A percentile compares a stretch with the other conserved stretches of the same genome.
Conservation (phyloP, 2,113 vertebrate genomes). For the Cervus canadensis region DNA sequence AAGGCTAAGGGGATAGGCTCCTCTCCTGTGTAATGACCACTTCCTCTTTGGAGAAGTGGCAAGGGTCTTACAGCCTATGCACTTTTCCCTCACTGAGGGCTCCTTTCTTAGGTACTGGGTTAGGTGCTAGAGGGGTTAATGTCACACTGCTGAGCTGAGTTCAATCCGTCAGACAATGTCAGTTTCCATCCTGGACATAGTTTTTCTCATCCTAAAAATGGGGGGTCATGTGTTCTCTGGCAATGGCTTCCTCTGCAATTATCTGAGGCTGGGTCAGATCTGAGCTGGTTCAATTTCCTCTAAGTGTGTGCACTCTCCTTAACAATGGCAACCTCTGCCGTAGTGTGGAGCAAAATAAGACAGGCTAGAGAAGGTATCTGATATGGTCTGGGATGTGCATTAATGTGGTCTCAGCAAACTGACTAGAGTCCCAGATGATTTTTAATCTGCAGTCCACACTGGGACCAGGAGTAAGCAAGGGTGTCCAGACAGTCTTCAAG, state of each 20-base stretch:
- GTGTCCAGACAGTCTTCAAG: not conserved
- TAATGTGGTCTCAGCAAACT: not conserved
- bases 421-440: not conserved
- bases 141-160: not conserved
- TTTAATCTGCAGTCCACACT: not conserved
- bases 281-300: not conserved
- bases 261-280: not conserved
- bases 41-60: not conserved
- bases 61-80: not conserved
- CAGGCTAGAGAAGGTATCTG: not conserved
- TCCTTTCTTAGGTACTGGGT: not conserved
- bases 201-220: not conserved
- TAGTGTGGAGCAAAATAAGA: not conserved
- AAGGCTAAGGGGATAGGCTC: not conserved
- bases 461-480: not conserved
- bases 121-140: not conserved
- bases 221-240: not conserved
- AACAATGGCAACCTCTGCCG: not conserved
- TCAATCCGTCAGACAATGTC: not conserved
- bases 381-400: not conserved
- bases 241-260: not conserved
- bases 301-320: not conserved
- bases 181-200: not conserved
- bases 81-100: not conserved
- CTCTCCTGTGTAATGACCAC: not conserved